These are phyloP conservation scores for Equus quagga DNA, from an alignment of 2,113 vertebrate species.

Conservation along the genomic window DNA sequence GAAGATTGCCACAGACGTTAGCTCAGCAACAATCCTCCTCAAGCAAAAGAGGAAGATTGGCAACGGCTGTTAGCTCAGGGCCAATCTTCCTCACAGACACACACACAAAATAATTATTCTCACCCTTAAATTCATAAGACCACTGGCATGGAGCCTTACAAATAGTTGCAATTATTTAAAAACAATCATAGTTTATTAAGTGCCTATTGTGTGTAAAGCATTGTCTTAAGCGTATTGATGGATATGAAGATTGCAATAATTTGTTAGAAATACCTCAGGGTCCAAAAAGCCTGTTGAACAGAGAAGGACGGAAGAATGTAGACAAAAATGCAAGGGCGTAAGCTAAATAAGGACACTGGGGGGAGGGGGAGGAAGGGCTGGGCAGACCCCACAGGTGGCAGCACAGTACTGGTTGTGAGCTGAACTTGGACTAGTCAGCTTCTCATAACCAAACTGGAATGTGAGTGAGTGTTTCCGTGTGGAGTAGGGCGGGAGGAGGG, in stretches of 20 bases:
- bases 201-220: not conserved
- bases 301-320: not conserved
- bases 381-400: rapidly evolving
- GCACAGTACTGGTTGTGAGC: not conserved
- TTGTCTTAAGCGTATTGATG: not conserved
- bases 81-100: too few relatives aligned
- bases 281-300: not conserved
- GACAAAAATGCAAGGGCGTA: not conserved
- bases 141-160: too few relatives aligned
- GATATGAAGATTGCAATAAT: not conserved
- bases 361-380: not conserved
- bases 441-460: not conserved
- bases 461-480: not conserved
- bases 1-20: too few relatives aligned
- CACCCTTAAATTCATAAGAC: not conserved
- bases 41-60: too few relatives aligned
- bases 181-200: not conserved
- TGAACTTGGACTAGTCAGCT: not conserved
- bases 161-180: not conserved
- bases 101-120: not conserved
- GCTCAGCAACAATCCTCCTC: too few relatives aligned
- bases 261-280: not conserved
- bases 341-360: not conserved
- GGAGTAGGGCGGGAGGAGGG: too few relatives aligned
- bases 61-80: too few relatives aligned